Percentiles rank a stretch among this genome's conserved stretches.
These are phyloP conservation scores for Natrix natrix DNA, from an alignment of 2,797 vertebrate species.

Conservation along the genomic window DNA sequence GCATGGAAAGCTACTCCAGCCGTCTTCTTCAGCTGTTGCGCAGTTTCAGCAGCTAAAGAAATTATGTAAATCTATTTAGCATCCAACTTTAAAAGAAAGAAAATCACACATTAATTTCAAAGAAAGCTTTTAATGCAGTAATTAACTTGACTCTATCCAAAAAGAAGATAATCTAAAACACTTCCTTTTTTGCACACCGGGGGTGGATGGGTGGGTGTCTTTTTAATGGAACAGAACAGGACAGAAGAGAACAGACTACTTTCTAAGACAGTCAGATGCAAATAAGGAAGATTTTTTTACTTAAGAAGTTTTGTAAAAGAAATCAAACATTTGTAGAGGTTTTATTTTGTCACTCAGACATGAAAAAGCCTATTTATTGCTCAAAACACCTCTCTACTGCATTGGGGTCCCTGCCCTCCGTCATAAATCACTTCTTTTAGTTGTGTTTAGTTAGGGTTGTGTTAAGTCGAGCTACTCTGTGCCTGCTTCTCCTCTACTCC, in stretches of 20 bases:
- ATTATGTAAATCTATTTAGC: not conserved
- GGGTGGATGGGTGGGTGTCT: too few relatives aligned
- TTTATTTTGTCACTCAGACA: not conserved
- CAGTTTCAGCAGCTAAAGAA: slow-evolving; percentile 89
- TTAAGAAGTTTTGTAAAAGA: not conserved
- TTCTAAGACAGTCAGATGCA: not conserved
- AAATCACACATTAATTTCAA: not conserved
- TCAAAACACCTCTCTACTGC: not conserved
- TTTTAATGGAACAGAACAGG: not conserved
- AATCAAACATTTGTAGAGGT: not conserved
- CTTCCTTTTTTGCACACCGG: not conserved
- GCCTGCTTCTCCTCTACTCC: not conserved
- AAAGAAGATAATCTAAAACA: too few relatives aligned
- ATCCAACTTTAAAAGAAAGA: not conserved
- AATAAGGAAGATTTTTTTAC: not conserved
- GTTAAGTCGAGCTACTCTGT: not conserved
- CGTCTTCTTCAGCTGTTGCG: slow-evolving; percentile 96
- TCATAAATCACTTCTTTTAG: not conserved
- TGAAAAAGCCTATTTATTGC: not conserved
- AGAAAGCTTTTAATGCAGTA: not conserved
- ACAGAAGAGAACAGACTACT: not conserved
- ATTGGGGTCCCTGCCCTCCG: not conserved
- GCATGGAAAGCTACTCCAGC: slow-evolving; percentile 96
- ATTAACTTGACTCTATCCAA: not conserved
- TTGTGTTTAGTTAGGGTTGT: not conserved